Evolutionary conservation across 2,888 invertebrate genomes (phyloP), one percentile per base, ranked within the genome.

Genomic region (Gisinianus flammeolus): DNA sequence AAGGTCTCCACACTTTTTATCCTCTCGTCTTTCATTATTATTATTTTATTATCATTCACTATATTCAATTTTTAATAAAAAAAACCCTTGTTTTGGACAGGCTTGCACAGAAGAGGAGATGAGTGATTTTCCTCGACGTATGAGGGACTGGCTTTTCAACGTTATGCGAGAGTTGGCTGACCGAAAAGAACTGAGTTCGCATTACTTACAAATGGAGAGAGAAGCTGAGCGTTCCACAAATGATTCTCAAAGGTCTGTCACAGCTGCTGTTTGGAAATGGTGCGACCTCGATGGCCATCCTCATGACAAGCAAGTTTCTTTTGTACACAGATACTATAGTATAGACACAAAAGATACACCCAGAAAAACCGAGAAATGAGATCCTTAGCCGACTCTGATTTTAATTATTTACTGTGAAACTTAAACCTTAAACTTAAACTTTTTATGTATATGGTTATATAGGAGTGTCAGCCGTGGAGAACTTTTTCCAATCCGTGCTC

Each of bases 141-240:
- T 98, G 97, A 92, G 96, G 83, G 97, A 98, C 87, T 98, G 98
- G 98, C 92, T 98, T 74, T 97, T 96, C 90, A 96, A 96, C 91
- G 94, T 98, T 82, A 96, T 97, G 96, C 92, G 95, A 84, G 96
- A 96, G 88, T 89, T 96, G 88, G 96, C 96, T 78, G 94, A 95
- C 88, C 91, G 95, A 80, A 91, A 93, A 86, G 95, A 95, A 88
- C 90, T 96, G 54, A 91, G 92, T 22, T 90, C 93, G 73, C 93
- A 95, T 87, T 96, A 93, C 88, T 89, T 93, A 88, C 90, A 91
- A 87, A 92, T 96, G 93, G 93, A 96, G 89, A 90, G 93, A 84
- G 95, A 96, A 88, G 95, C 96, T 54, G 96, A 96, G 89, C 90
- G 81, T 67, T 78, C 83, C 12, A 80, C 91, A 70, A 94, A 94